Evolutionary conservation across 2,797 vertebrate species (phyloP), one percentile per base, ranked within the genome.

Genomic region (Sebastes matsubarae): DNA sequence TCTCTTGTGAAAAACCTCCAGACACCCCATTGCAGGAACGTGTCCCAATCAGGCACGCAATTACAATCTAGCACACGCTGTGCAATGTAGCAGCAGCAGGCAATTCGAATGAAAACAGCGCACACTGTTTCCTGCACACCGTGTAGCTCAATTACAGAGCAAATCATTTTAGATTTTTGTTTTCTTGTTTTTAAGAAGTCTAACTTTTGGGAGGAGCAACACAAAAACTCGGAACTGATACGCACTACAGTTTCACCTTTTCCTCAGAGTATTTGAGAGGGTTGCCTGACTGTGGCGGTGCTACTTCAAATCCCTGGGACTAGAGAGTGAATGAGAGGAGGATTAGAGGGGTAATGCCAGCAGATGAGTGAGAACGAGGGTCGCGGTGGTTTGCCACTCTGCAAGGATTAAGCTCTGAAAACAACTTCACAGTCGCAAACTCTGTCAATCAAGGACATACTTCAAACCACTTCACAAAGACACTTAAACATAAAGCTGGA

Each of bases 311-410:
- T 95, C 94, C 91, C 82, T 50, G 78, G 89, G 94, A 93, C 93
- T 91, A 92, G 90, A 91, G 92, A 94, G 93, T 90, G 93, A 96
- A 95, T 94, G 90, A 95, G 92, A 92, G 91, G 89, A 79, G 95
- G 93, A 97, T 97, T 97, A 97, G 91, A 94, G 86, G 91, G 90
- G 93, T 97, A 97, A 97, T 96, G 93, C 95, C 80, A 82, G 81
- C 64, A 94, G 96, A 96, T 95, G 93, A 96, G 87, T 88, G 85
- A 58, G 72, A 81, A 76, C 80, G 72, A 78, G 87, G 92, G 88
- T 87, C 83, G 75, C 85, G 78, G 86, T 83, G 90, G 88, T 92
- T 93, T 89, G 89, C 88, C 90, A 94, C 92, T 95, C 93, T 93
- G 88, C 81, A 71, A 86, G 93, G 94, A 95, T 95, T 95, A 94